phyloP scores from a whole-genome alignment of 2,797 vertebrate genomes.

The Dromococcyx pavoninus region DNA sequence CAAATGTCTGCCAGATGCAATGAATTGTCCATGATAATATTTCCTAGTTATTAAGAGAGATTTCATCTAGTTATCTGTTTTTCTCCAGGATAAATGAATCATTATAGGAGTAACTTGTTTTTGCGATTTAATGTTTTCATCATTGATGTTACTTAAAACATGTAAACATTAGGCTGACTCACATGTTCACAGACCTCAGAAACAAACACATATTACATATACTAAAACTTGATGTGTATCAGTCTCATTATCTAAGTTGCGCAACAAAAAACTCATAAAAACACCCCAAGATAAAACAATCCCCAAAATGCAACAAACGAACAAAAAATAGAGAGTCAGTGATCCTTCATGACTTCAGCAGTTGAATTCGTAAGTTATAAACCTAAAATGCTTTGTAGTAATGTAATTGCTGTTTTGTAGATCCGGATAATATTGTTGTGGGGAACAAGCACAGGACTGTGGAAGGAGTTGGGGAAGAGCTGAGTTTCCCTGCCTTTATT shows the following conservation, averaged over 20 bases:
- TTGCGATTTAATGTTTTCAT: slow-evolving; percentile 27
- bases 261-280: fast-evolving
- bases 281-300: fast-evolving
- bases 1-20: background rate
- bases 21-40: slow-evolving; percentile 6
- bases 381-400: background rate
- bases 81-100: slow-evolving; percentile 39
- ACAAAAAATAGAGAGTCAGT: background rate
- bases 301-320: no score
- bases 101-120: slow-evolving; percentile 10
- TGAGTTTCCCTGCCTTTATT: background rate
- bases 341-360: background rate
- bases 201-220: background rate
- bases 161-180: slow-evolving; percentile 27
- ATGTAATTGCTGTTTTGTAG: background rate
- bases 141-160: background rate
- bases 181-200: background rate
- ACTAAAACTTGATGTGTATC: background rate
- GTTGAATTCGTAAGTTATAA: background rate
- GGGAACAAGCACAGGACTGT: background rate
- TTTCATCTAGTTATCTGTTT: slow-evolving; percentile 33
- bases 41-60: slow-evolving; percentile 43
- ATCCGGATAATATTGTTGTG: background rate
- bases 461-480: background rate
- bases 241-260: background rate